phyloP scores from a whole-genome alignment of 2,113 vertebrate genomes.

The Pterocles burchelli region DNA sequence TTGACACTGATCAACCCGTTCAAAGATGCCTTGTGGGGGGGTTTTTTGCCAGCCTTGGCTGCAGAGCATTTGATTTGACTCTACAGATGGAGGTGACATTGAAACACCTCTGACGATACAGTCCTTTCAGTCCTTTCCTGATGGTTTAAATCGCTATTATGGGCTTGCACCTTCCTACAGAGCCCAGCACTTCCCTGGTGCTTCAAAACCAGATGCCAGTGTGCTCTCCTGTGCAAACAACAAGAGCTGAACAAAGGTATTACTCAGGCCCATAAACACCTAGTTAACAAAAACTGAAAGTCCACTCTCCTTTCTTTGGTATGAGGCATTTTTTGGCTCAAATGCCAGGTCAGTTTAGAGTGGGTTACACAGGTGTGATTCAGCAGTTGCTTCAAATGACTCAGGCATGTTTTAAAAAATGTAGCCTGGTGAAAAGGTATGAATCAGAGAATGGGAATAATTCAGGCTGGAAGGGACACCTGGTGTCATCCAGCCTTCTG shows the following conservation, averaged over 20 bases:
- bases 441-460: not conserved
- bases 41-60: not conserved
- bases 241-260: not conserved
- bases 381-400: not conserved
- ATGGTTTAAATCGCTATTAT: not conserved
- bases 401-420: not conserved
- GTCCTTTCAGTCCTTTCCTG: not conserved
- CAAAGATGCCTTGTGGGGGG: rapidly evolving
- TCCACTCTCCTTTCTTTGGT: not conserved
- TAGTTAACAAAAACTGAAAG: not conserved
- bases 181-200: not conserved
- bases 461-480: not conserved
- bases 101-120: rapidly evolving
- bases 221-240: not conserved
- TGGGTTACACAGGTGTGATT: not conserved
- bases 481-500: rapidly evolving
- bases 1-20: not conserved
- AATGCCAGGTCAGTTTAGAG: not conserved
- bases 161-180: not conserved
- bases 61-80: rapidly evolving
- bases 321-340: not conserved
- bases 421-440: not conserved
- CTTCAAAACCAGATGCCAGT: not conserved
- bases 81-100: not conserved
- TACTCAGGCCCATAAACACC: not conserved